phyloP scores from a whole-genome alignment of 2,888 invertebrate species.

The Azorinus chamasolen region DNA sequence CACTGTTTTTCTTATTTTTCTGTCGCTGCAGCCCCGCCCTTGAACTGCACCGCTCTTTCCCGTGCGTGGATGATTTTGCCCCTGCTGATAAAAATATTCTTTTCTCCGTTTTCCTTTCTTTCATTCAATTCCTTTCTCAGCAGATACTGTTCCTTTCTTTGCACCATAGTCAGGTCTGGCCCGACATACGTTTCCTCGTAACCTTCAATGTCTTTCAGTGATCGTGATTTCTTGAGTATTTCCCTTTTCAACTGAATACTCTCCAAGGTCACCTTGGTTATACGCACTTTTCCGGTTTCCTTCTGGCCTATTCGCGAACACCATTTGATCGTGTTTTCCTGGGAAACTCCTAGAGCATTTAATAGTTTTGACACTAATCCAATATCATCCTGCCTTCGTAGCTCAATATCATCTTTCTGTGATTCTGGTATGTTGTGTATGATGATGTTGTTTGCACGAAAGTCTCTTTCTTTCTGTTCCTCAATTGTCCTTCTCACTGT shows the following conservation, averaged over 20 bases:
- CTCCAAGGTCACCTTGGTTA: neutral
- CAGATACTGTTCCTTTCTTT: conserved; percentile 1
- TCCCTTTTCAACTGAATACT: neutral
- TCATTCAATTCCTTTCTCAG: neutral
- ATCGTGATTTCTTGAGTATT: neutral
- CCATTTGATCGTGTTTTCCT: neutral
- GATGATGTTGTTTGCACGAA: neutral
- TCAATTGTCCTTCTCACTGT: neutral
- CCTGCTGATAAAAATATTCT: conserved; percentile 10
- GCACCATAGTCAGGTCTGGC: neutral
- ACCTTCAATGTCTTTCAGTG: neutral
- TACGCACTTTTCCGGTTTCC: neutral
- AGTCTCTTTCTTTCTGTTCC: neutral
- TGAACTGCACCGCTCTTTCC: conserved; percentile 1
- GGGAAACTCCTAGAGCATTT: too few relatives aligned
- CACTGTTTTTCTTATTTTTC: neutral
- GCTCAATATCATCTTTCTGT: too few relatives aligned
- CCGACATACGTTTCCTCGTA: neutral
- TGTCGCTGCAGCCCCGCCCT: conserved; percentile 1
- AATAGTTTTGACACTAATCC: too few relatives aligned
- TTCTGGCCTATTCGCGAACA: neutral
- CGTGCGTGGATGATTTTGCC: conserved; percentile 6
- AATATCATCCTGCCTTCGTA: too few relatives aligned
- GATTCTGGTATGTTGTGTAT: neutral
- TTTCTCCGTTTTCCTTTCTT: neutral